Evolutionary conservation across 2,797 vertebrate species (phyloP), one percentile per base, ranked within the genome.

Genomic region (Coluber constrictor): DNA sequence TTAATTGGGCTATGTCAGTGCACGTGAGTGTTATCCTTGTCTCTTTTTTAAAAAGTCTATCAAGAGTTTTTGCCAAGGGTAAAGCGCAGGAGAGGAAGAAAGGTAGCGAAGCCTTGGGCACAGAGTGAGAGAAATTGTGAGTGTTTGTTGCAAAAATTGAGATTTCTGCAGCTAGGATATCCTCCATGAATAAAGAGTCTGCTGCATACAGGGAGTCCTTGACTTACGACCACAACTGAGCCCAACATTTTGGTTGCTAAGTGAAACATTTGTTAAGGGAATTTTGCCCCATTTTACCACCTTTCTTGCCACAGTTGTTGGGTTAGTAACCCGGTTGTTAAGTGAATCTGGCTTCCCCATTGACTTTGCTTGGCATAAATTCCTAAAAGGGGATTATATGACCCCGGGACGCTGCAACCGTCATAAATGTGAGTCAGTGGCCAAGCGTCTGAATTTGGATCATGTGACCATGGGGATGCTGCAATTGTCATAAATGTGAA

Each of bases 11-110:
- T 89, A 57, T 61, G 56, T 83, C 88, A 32, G 2, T 89, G 70
- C 89, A 57, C 56, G 7, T 29, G 70, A 57, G 16, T 3, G 10
- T 90, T 93, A 93, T 90, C 79, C 94, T 93, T 57, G 87, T 20
- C 9, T 55, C 1, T 87, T 12, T 92, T 54, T 37, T 0, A 20
- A 55, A 61, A 59, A 59, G 43, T 63, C 6, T 89, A 57, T 87
- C 88, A 55, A 86, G 29, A n/a, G 29, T 16, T 43, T 27, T 79
- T 90, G 51, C 25, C 51, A 66, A 66, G 47, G 15, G 10, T 37
- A 70, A 32, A 57, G 87, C 57, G 32, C 70, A 63, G 55, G 11
- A 88, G 3, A 57, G 63, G 91, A 55, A 63, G 29, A 54, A 59
- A 57, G 66, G 47, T 16, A 27, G 10, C 25, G 16, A 86, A 29